Evolutionary conservation across 2,113 vertebrate species (phyloP), one percentile per base, ranked within the genome.

Genomic region (Charina bottae): DNA sequence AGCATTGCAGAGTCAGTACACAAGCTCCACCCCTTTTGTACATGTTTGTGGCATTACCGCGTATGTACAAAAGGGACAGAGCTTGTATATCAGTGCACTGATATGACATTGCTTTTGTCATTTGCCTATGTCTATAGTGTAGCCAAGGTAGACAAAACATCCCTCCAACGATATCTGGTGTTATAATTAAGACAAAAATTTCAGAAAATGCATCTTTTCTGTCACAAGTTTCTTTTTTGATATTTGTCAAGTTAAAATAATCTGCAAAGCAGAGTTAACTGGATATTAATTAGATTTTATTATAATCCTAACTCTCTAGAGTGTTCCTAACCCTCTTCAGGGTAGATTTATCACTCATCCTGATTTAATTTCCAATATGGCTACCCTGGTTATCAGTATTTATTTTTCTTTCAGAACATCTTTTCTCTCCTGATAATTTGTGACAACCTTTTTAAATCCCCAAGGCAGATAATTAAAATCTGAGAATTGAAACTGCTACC

Each of bases 241-340:
- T 86, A 93, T 93, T 85, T 88, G 37, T 93, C 94, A 92, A 92
- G 93, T 94, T 92, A 96, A 85, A 85, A 90, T 93, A 89, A 96
- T 92, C 85, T 95, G 42, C 89, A 94, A 95, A 64, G 49, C 54
- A 83, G 89, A n/a, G 59, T 94, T 17, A 93, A 90, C 92, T 88
- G 12, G 72, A 85, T 92, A 91, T 92, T 55, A 94, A 95, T 93
- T 94, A 88, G 17, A 90, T 93, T 53, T 85, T 88, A 58, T 83
- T 95, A n/a, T n/a, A 15, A n/a, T 3, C 56, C 92, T 89, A n/a
- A 92, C 56, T 24, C 88, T 93, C 12, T 28, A 78, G n/a, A 33
- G 78, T 10, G 88, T 90, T 3, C 56, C 92, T 89, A n/a, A 92
- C 56, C 23, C 88, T 24, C 59, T 60, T 60, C 21, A 60, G 21